Conservation (phyloP, 2,113 vertebrate species). For the Symphodus melops region DNA sequence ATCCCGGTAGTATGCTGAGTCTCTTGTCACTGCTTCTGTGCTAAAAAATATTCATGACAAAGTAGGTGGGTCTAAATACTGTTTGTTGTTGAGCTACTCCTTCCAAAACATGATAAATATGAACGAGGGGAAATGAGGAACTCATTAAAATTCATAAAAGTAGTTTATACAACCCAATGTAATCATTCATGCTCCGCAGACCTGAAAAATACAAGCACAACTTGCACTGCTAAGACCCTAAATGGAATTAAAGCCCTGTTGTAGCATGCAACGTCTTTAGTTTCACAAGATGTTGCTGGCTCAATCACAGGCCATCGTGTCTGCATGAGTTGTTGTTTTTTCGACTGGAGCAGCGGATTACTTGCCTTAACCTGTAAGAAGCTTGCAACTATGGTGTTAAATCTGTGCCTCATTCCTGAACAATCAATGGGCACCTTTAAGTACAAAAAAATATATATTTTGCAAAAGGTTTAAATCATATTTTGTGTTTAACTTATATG, state of each 20-base stretch:
- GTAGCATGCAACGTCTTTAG: conserved; percentile 2
- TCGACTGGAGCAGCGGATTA: background rate
- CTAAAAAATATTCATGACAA: conserved; percentile 39
- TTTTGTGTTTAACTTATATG: too few relatives aligned
- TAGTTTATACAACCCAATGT: conserved; percentile 16
- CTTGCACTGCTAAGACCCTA: background rate
- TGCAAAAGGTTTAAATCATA: too few relatives aligned
- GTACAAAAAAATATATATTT: too few relatives aligned
- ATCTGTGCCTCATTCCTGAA: too few relatives aligned
- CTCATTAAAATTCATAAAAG: conserved; percentile 27
- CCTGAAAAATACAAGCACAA: conserved; percentile 22
- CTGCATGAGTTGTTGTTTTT: background rate
- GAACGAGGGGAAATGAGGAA: conserved; percentile 33
- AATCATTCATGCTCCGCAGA: conserved; percentile 10
- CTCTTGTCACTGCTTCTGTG: background rate
- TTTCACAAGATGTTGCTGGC: conserved; percentile 4
- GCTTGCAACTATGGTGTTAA: too few relatives aligned
- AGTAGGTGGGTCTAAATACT: conserved; percentile 7
- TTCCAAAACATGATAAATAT: conserved; percentile 47
- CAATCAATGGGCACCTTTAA: too few relatives aligned
- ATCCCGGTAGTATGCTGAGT: background rate
- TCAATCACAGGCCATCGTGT: background rate
- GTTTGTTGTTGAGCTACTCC: background rate
- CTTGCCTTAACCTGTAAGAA: too few relatives aligned
- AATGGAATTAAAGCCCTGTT: background rate